These are phyloP conservation scores for Drosophila insularis DNA, from an alignment of 1,140 invertebrate genomes.

Conservation along the genomic window DNA sequence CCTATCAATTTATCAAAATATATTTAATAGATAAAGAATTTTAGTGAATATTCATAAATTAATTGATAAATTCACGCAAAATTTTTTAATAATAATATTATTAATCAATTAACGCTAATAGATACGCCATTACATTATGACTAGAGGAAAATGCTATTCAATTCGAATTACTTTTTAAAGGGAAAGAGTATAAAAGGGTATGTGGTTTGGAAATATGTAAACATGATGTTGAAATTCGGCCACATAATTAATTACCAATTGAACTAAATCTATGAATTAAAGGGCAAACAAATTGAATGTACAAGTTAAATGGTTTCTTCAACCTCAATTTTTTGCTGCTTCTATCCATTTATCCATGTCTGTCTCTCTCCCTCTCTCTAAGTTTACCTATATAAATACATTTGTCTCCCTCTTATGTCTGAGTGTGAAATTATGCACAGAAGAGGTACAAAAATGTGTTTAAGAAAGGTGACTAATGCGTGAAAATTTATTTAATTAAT, in stretches of 20 bases:
- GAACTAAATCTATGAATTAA: not conserved
- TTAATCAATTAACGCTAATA: not conserved
- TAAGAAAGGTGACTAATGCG: conserved; percentile 47
- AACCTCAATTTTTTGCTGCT: not conserved
- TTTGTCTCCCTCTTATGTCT: not conserved
- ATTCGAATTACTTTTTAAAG: not conserved
- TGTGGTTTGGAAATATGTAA: not conserved
- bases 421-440: not conserved
- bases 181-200: not conserved
- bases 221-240: not conserved
- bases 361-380: not conserved
- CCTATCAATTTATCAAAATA: too few species aligned
- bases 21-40: too few species aligned
- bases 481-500: conserved; percentile 78
- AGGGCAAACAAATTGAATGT: not conserved
- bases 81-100: not conserved
- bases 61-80: too few species aligned
- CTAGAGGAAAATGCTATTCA: not conserved
- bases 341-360: not conserved
- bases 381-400: too few species aligned
- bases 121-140: not conserved
- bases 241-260: too few species aligned
- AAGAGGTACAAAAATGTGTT: not conserved
- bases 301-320: not conserved
- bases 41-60: too few species aligned